A percentile compares a stretch with the other conserved stretches of the same genome.
Conservation (phyloP, 1,140 invertebrate genomes). For the Trypoxylus dichotomus region DNA sequence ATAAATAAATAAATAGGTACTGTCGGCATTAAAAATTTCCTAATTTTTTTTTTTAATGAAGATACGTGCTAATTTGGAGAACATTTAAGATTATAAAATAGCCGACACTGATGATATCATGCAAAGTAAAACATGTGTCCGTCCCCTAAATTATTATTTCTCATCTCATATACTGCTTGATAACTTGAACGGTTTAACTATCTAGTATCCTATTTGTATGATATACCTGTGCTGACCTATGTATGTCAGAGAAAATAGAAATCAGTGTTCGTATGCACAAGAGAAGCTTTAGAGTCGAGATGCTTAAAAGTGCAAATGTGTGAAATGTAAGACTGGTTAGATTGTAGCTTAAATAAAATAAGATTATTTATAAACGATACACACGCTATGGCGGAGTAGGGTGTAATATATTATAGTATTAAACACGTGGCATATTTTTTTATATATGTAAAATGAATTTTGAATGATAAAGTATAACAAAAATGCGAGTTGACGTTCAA, state of each 20-base stretch:
- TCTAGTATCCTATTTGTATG: constrained; percentile 33
- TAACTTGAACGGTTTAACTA: not conserved
- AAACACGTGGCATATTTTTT: not conserved
- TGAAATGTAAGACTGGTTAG: constrained; percentile 52
- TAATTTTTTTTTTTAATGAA: too few relatives aligned
- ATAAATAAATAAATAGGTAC: too few relatives aligned
- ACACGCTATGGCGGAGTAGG: constrained; percentile 5
- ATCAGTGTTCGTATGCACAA: constrained; percentile 19
- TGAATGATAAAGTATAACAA: constrained; percentile 15
- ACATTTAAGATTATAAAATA: too few relatives aligned
- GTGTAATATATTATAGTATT: constrained; percentile 16
- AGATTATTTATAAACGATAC: constrained; percentile 36
- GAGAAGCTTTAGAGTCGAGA: not conserved
- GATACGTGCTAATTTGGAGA: too few relatives aligned
- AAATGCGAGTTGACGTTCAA: not conserved
- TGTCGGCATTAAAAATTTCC: too few relatives aligned
- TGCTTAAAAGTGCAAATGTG: constrained; percentile 43
- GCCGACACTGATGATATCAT: too few relatives aligned
- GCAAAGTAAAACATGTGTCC: too few relatives aligned
- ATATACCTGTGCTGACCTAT: constrained; percentile 1
- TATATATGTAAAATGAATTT: not conserved
- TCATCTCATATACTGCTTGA: too few relatives aligned
- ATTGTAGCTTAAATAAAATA: constrained; percentile 42
- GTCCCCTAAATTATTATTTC: too few relatives aligned
- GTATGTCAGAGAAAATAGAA: constrained; percentile 28